Conservation (phyloP, 2,797 vertebrate genomes). For the Acrocephalus scirpaceus region DNA sequence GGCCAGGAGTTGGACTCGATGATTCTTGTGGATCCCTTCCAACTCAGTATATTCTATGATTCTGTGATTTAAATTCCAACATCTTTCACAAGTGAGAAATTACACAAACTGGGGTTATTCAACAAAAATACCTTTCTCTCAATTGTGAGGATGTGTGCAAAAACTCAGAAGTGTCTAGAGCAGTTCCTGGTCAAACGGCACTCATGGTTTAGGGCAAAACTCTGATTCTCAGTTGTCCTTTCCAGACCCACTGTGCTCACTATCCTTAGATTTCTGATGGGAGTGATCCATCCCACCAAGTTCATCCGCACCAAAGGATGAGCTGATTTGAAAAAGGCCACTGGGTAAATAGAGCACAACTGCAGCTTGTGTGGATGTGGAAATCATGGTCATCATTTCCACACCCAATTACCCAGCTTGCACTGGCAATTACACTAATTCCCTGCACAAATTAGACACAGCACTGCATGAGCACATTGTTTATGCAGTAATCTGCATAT, state of each 20-base stretch:
- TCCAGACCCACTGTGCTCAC: neutral
- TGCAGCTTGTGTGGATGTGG: neutral
- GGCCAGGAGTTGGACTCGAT: accelerated
- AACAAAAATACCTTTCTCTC: neutral
- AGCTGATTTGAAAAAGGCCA: neutral
- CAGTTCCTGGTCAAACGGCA: neutral
- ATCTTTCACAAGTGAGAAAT: neutral
- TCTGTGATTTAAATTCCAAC: neutral
- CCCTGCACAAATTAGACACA: slow-evolving; percentile 21
- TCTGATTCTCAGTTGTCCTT: neutral
- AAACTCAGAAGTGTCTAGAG: neutral
- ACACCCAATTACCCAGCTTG: slow-evolving; percentile 44
- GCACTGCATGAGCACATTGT: neutral
- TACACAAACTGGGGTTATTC: neutral
- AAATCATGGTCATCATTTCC: slow-evolving; percentile 19
- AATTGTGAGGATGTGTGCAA: neutral
- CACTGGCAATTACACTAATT: slow-evolving; percentile 42
- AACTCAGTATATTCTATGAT: neutral
- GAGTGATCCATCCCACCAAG: accelerated
- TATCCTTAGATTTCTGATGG: neutral
- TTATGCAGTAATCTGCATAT: slow-evolving; percentile 8
- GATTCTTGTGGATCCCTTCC: neutral
- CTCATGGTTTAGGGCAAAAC: neutral
- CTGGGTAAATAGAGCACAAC: neutral
- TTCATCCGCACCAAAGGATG: neutral